These are phyloP conservation scores for Uromys caudimaculatus DNA, from an alignment of 2,797 vertebrate species.

Conservation along the genomic window DNA sequence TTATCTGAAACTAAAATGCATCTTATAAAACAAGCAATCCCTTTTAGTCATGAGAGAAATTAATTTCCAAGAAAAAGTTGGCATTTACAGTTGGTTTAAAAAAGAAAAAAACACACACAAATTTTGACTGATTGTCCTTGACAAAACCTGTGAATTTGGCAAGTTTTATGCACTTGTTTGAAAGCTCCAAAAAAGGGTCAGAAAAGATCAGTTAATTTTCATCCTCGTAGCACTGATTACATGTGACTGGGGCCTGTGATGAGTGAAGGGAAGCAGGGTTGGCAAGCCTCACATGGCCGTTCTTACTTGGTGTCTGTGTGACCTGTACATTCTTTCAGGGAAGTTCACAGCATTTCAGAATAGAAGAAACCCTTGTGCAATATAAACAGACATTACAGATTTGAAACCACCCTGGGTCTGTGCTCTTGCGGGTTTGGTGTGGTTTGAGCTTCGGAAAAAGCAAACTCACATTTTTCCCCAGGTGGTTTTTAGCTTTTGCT, in stretches of 20 bases:
- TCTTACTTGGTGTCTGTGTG: slow-evolving; percentile 76
- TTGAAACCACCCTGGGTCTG: not conserved
- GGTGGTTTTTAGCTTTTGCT: not conserved
- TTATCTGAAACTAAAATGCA: slow-evolving; percentile 82
- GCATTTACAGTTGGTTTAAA: slow-evolving; percentile 82
- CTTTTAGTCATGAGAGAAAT: slow-evolving; percentile 79
- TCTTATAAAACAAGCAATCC: slow-evolving; percentile 82
- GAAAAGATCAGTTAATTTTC: slow-evolving; percentile 84
- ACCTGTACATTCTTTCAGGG: slow-evolving; percentile 68
- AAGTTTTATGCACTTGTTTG: slow-evolving; percentile 80
- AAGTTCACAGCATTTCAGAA: slow-evolving; percentile 69
- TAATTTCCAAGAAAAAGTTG: slow-evolving; percentile 86
- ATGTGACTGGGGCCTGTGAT: slow-evolving; percentile 76
- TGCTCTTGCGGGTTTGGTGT: not conserved
- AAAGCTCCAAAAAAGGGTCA: slow-evolving; percentile 81
- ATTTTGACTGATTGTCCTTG: slow-evolving; percentile 87
- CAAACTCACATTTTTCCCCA: not conserved
- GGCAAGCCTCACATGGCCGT: slow-evolving; percentile 63
- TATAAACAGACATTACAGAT: slow-evolving; percentile 35
- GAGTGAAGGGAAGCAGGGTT: slow-evolving; percentile 78
- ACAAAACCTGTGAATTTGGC: slow-evolving; percentile 88
- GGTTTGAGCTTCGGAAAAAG: not conserved
- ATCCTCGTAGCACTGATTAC: slow-evolving; percentile 73
- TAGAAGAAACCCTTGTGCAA: slow-evolving; percentile 53
- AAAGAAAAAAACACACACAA: slow-evolving; percentile 73